Evolutionary conservation across 2,888 invertebrate species (phyloP).

Genomic region (Patella depressa): DNA sequence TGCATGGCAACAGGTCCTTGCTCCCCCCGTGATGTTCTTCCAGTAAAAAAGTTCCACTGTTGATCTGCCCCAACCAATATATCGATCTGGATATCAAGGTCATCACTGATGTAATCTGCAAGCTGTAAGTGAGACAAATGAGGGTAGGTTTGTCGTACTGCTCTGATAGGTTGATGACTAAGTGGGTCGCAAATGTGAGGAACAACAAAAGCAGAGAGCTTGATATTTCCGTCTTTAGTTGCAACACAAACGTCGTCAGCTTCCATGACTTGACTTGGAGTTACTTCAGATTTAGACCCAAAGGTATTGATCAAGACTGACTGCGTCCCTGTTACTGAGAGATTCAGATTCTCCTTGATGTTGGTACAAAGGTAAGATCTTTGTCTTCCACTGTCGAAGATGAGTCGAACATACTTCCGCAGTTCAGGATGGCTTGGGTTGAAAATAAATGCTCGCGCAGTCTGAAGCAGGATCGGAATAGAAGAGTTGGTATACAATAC

Average conservation of each 20-base stretch:
- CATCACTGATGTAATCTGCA: not conserved
- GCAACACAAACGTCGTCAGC: not conserved
- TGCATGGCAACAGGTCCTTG: not conserved
- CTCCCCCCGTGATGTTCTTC: not conserved
- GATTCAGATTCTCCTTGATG: not conserved
- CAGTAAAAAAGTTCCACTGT: conserved; percentile 9
- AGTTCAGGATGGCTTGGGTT: not conserved
- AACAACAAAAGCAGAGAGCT: conserved; percentile 1
- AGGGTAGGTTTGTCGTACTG: not conserved
- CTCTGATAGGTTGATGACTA: not conserved
- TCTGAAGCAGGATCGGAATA: not conserved
- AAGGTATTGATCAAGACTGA: conserved; percentile 7
- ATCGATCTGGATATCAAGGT: not conserved
- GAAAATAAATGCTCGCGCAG: not conserved
- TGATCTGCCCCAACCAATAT: conserved; percentile 10
- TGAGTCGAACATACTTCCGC: not conserved
- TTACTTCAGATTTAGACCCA: not conserved
- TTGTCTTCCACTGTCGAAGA: not conserved
- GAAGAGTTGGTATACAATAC: not conserved
- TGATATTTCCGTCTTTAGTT: not conserved
- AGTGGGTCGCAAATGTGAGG: not conserved
- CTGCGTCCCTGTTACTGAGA: not conserved
- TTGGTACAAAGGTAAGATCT: not conserved
- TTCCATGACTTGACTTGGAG: not conserved
- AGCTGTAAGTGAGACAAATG: conserved; percentile 1